Percentiles rank a stretch among this genome's conserved stretches.
Evolutionary conservation across 2,888 invertebrate species (phyloP).

Genomic region (Acholoe squamosa): DNA sequence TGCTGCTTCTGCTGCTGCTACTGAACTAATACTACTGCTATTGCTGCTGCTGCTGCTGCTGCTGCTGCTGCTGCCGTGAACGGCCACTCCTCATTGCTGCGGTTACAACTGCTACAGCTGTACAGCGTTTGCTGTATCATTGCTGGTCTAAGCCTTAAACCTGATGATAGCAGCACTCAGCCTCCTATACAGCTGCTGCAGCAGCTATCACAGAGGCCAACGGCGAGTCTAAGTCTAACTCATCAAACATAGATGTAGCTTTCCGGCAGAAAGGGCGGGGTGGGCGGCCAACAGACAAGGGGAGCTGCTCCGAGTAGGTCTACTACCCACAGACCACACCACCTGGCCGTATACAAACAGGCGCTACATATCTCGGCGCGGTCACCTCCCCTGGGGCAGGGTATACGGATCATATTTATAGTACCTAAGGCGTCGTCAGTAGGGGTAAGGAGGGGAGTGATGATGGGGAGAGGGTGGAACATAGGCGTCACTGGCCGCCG

Average conservation of each 20-base stretch:
- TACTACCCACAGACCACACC: background rate
- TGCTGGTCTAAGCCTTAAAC: background rate
- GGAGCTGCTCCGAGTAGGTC: background rate
- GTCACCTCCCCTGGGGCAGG: background rate
- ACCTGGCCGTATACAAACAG: slow-evolving; percentile 14
- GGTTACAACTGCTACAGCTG: background rate
- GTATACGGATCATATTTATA: slow-evolving; percentile 11
- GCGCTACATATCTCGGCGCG: background rate
- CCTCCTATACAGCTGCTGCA: background rate
- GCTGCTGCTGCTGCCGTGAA: background rate
- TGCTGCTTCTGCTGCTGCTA: slow-evolving; percentile 10
- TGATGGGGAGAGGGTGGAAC: background rate
- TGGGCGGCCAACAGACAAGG: background rate
- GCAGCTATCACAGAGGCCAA: background rate
- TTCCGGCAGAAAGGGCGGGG: background rate
- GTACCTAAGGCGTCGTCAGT: background rate
- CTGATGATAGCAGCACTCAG: slow-evolving; percentile 40
- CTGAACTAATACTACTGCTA: background rate
- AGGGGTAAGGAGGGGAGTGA: background rate
- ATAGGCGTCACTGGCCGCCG: background rate
- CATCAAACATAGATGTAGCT: slow-evolving; percentile 53
- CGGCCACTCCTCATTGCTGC: background rate
- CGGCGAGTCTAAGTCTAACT: slow-evolving; percentile 44
- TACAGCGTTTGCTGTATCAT: slow-evolving; percentile 47
- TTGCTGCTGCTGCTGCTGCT: background rate